Base-by-base conservation (phyloP, 2,888 invertebrate species). In the Eilema caniola region DNA sequence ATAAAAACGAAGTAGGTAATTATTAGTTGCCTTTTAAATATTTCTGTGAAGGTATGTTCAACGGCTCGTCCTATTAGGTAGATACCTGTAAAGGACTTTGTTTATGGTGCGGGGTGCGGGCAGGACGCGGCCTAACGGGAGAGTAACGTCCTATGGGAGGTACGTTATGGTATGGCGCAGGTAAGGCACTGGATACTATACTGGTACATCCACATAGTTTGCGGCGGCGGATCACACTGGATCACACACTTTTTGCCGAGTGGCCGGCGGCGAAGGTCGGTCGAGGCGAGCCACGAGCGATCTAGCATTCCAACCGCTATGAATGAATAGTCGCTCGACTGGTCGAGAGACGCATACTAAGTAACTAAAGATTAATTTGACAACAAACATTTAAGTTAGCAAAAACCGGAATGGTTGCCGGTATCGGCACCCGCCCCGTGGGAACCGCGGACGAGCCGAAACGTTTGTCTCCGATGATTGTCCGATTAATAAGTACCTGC, bases 301-400 rank as follows among this genome's bases (percentile, higher is more conserved):
- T 92, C 94, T 95, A 94, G 93, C 93, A 94, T 94, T 94, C 94
- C 94, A 86, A 88, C 88, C 88, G 89, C 92, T 93, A 95, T 95
- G 94, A 95, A 95, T 95, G 95, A 95, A 95, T 94, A 94, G 94
- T 92, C 85, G 91, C 89, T 84, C 86, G 89, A 95, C 95, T 89
- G 91, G 94, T 94, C 89, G 87, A 83, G 87, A 85, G 85, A 85
- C 90, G 92, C 92, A 94, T 92, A 92, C 92, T 92, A 91, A 93
- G 90, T 89, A 85, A 91, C 91, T 92, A 90, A 89, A 93, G 93
- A 94, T 94, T 93, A 94, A 95, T 94, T 95, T 95, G 94, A 94
- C 94, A 94, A 95, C 94, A 95, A 94, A 94, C 92, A 91, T 92
- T 93, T 91, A 90, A 90, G 93, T 90, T 92, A 84, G 94, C 92